These are phyloP conservation scores for Pentalonia nigronervosa DNA, from an alignment of 1,140 invertebrate species.

Conservation along the genomic window DNA sequence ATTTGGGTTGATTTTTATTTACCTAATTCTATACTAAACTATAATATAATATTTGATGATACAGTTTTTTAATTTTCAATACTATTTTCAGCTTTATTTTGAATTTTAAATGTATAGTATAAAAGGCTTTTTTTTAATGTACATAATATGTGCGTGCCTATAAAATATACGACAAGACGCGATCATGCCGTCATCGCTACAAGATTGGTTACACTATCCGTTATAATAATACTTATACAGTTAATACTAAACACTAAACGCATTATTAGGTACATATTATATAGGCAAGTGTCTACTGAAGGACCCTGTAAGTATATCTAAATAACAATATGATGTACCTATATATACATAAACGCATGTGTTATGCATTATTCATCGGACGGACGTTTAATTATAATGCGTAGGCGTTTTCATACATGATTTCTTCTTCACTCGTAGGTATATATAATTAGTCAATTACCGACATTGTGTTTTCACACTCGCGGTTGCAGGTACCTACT, in stretches of 20 bases:
- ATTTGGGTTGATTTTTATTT: too few relatives aligned
- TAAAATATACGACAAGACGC: too few relatives aligned
- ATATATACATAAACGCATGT: neutral
- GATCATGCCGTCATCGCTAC: too few relatives aligned
- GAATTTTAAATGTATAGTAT: too few relatives aligned
- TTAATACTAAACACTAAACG: neutral
- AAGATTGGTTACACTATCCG: too few relatives aligned
- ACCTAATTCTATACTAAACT: too few relatives aligned
- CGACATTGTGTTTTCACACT: slow-evolving; percentile 46
- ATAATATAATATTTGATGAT: too few relatives aligned
- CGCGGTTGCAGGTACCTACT: too few relatives aligned
- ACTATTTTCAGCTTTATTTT: too few relatives aligned
- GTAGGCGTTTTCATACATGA: slow-evolving; percentile 4
- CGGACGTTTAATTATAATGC: neutral
- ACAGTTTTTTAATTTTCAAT: too few relatives aligned
- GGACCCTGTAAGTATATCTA: neutral
- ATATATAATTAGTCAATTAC: slow-evolving; percentile 34
- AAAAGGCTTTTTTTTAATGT: too few relatives aligned
- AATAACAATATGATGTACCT: neutral
- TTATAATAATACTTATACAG: neutral
- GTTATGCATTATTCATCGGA: neutral
- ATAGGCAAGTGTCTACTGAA: neutral
- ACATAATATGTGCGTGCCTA: too few relatives aligned
- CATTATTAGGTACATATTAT: neutral
- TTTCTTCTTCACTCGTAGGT: neutral